Evolutionary conservation across 2,888 invertebrate species (phyloP).

Genomic region (Xylota segnis): DNA sequence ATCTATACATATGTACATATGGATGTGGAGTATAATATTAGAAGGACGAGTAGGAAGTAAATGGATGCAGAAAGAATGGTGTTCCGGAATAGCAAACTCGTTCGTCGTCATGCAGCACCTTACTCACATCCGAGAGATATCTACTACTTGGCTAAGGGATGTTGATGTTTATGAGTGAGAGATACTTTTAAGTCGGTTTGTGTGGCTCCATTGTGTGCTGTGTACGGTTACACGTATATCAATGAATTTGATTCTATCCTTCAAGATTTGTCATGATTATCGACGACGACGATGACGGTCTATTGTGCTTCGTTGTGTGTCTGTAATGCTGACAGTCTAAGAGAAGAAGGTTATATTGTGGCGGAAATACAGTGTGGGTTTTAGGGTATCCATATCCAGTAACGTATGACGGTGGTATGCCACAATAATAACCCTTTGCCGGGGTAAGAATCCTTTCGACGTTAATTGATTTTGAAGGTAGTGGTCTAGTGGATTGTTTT

Average conservation of each 20-base stretch:
- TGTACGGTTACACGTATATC: constrained; percentile 27
- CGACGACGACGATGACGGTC: no score
- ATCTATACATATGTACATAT: no score
- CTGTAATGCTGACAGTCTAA: neutral
- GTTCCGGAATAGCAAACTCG: constrained; percentile 62
- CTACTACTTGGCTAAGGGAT: constrained; percentile 6
- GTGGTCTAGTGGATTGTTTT: constrained; percentile 6
- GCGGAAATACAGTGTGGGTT: constrained; percentile 14
- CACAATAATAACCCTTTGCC: constrained; percentile 30
- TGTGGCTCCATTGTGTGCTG: constrained; percentile 37
- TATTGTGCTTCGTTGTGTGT: constrained; percentile 14
- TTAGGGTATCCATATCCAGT: constrained; percentile 24
- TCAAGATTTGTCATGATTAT: constrained; percentile 70
- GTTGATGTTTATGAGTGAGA: constrained; percentile 52
- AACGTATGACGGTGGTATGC: constrained; percentile 26
- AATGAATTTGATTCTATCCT: constrained; percentile 56
- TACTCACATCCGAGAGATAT: constrained; percentile 1
- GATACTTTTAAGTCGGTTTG: constrained; percentile 13
- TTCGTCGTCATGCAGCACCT: constrained; percentile 22
- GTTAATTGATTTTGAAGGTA: constrained; percentile 42
- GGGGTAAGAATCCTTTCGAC: constrained; percentile 19
- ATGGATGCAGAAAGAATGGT: constrained; percentile 64
- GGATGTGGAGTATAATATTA: no score
- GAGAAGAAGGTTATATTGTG: neutral
- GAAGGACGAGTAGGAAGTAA: constrained; percentile 50